Conservation (phyloP, 2,797 vertebrate genomes). For the Sebastes aleutianus region DNA sequence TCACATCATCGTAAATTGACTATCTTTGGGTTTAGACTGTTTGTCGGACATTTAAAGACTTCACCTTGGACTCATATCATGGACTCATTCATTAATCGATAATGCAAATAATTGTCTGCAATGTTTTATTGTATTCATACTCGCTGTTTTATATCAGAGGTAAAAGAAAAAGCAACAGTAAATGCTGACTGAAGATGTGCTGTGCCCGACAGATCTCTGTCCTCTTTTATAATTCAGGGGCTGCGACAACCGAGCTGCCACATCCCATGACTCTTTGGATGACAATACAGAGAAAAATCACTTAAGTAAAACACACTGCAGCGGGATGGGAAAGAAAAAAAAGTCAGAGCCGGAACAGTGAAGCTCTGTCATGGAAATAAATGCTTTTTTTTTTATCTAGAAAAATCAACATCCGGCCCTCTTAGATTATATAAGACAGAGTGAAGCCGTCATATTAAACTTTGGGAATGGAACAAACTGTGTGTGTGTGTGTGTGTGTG, state of each 20-base stretch:
- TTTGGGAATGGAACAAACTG: not conserved
- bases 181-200: slow-evolving; percentile 8
- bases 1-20: not conserved
- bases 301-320: slow-evolving; percentile 54
- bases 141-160: not conserved
- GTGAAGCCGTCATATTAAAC: slow-evolving; percentile 27
- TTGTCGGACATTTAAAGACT: not conserved
- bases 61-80: not conserved
- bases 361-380: slow-evolving; percentile 44
- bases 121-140: not conserved
- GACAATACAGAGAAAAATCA: slow-evolving; percentile 56
- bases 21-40: not conserved
- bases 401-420: slow-evolving; percentile 19
- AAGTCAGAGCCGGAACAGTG: slow-evolving; percentile 24
- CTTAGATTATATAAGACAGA: slow-evolving; percentile 26
- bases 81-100: not conserved
- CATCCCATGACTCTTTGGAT: slow-evolving; percentile 45
- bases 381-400: slow-evolving; percentile 41
- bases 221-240: slow-evolving; percentile 60
- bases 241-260: slow-evolving; percentile 45
- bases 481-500: not conserved
- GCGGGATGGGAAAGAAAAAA: not conserved
- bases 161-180: not conserved
- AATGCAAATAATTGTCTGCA: not conserved
- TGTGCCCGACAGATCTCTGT: slow-evolving; percentile 27